Evolutionary conservation across 1,140 invertebrate species (phyloP).

Genomic region (Platorchestia sp.): DNA sequence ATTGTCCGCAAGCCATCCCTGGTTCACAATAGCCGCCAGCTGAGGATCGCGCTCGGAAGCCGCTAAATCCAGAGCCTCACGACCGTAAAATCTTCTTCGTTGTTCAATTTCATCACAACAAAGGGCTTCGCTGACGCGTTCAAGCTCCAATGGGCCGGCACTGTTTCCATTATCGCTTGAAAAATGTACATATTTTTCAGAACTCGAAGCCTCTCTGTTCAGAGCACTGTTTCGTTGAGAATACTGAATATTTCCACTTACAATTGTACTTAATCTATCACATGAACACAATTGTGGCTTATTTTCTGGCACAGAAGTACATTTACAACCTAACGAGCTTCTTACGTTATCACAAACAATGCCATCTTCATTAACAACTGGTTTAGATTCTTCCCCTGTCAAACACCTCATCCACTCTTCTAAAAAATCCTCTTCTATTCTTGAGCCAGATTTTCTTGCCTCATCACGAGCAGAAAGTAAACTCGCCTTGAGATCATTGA

Average conservation of each 20-base stretch:
- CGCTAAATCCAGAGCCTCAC: neutral
- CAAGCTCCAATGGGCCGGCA: neutral
- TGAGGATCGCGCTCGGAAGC: neutral
- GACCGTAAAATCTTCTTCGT: neutral
- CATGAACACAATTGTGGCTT: conserved; percentile 25
- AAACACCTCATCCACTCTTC: conserved; percentile 48
- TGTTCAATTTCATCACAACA: neutral
- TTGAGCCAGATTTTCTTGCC: conserved; percentile 36
- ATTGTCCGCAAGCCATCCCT: conserved; percentile 13
- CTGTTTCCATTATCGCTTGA: neutral
- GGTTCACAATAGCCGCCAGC: conserved; percentile 18
- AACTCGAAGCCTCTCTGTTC: neutral
- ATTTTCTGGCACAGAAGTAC: conserved; percentile 6
- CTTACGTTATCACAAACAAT: neutral
- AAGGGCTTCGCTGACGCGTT: neutral
- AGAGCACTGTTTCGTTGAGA: neutral
- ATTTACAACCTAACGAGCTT: neutral
- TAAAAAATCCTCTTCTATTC: conserved; percentile 44
- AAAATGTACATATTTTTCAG: conserved; percentile 3
- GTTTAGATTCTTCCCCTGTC: neutral
- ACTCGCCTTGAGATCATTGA: conserved; percentile 39
- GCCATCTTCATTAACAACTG: neutral
- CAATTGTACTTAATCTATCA: neutral
- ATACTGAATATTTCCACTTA: conserved; percentile 15
- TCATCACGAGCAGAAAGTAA: conserved; percentile 43